Base-by-base conservation (phyloP, 23 tunicate species). In the Trididemnum nubilum region DNA sequence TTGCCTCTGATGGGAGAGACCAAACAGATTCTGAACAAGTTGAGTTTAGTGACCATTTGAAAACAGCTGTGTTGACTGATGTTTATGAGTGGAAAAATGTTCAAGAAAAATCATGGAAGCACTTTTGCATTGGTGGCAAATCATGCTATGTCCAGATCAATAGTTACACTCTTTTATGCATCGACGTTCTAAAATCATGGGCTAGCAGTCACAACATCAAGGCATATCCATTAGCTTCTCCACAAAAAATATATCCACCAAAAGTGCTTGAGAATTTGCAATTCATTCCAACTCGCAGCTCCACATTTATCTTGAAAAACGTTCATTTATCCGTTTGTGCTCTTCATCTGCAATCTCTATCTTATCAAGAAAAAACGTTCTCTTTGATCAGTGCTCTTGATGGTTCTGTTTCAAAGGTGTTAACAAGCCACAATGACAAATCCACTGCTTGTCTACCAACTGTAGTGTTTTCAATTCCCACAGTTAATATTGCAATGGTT, bases 51-150 rank as follows among this genome's bases (percentile, higher is more conserved):
- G 79, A 82, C 34, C 82, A 80, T 65, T 50, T 88, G 1, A 35
- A 51, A 51, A 0, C 51, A 33, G 82, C 77, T 25, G 67, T 66
- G 3, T 72, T 88, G 27, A 88, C 85, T 51, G 65, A 88, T 66
- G 75, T 76, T 5, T n/a, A 65, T 1, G 80, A 88, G 79, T 88
- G 93, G 93, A 61, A 40, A 24, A 79, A 77, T 58, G 31, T 73
- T 36, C 86, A 83, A 22, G 93, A 88, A 64, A 35, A 80, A 51
- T 88, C 93, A 0, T 88, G 87, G 87, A 88, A 88, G 34, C 61
- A 50, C 3, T 81, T 88, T 72, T 51, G 31, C 15, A 35, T 88
- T 49, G 93, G 93, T 4, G 93, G 93, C 4, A 52, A 76, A 21
- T 23, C 59, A 28, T 60, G 79, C 65, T 24, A 77, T 49, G 36